Evolutionary conservation across 2,888 invertebrate species (phyloP).

Genomic region (Apamea sordens): DNA sequence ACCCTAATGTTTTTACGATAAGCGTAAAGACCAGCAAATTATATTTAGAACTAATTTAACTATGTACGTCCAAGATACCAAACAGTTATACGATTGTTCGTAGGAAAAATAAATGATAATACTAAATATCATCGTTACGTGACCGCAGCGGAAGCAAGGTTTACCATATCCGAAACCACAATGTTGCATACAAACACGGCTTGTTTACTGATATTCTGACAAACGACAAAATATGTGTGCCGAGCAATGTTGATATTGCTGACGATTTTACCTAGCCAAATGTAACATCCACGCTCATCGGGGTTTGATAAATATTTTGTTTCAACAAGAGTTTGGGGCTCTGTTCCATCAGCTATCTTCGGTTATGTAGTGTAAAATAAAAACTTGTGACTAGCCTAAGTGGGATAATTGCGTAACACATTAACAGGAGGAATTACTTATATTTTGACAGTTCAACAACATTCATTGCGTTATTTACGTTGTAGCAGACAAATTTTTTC

Average conservation of each 20-base stretch:
- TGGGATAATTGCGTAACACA: not conserved
- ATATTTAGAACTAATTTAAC: constrained; percentile 8
- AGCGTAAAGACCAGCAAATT: not conserved
- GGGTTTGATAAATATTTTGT: constrained; percentile 14
- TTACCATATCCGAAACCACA: constrained; percentile 50
- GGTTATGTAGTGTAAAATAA: not conserved
- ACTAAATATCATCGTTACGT: constrained; percentile 61
- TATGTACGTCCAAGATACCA: not conserved
- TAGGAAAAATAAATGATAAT: constrained; percentile 51
- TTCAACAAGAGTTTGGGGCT: not conserved
- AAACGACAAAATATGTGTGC: constrained; percentile 40
- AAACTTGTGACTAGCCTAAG: not conserved
- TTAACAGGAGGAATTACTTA: not conserved
- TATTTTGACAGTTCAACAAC: not conserved
- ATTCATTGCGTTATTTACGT: not conserved
- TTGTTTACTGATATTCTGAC: constrained; percentile 56
- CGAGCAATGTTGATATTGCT: constrained; percentile 22
- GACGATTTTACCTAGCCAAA: constrained; percentile 29
- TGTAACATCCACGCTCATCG: constrained; percentile 23
- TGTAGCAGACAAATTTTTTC: not conserved
- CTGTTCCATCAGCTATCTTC: not conserved
- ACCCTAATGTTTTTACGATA: constrained; percentile 6
- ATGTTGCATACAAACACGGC: constrained; percentile 41
- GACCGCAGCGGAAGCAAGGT: constrained; percentile 61
- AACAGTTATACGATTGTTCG: constrained; percentile 39